phyloP scores from a whole-genome alignment of 2,797 vertebrate genomes.

The Cyprinodon diabolis region DNA sequence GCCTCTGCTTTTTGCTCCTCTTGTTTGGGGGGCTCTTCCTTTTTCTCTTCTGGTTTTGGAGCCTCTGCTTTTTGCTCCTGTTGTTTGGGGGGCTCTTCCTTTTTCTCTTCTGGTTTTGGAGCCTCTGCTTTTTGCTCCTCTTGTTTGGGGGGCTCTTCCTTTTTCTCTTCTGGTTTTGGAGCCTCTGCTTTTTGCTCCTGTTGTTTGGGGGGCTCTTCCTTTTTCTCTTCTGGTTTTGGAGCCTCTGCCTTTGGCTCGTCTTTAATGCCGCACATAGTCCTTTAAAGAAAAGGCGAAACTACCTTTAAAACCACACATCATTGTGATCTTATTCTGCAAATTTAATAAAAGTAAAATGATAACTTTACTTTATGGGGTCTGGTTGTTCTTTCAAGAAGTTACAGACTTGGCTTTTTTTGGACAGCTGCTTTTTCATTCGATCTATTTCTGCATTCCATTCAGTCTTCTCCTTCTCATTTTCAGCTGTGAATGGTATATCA shows the following conservation, averaged over 20 bases:
- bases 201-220: background rate
- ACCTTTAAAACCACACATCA: background rate
- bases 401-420: slow-evolving; percentile 61
- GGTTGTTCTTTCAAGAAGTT: slow-evolving; percentile 50
- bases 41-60: background rate
- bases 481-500: slow-evolving; percentile 47
- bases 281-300: slow-evolving; percentile 39
- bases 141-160: slow-evolving; percentile 4
- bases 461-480: slow-evolving; percentile 25
- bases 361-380: slow-evolving; percentile 43
- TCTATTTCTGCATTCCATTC: slow-evolving; percentile 43
- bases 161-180: slow-evolving; percentile 12
- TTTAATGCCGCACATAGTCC: slow-evolving; percentile 52
- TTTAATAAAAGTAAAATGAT: background rate
- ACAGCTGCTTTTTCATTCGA: slow-evolving; percentile 43
- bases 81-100: slow-evolving; percentile 7
- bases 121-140: background rate
- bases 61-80: background rate
- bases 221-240: slow-evolving; percentile 11
- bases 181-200: background rate
- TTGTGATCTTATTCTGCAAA: background rate
- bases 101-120: background rate
- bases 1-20: background rate
- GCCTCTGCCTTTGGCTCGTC: slow-evolving; percentile 4
- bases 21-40: slow-evolving; percentile 4